These are phyloP conservation scores for Grammatotria lemairii DNA, from an alignment of 2,113 vertebrate species.

Conservation along the genomic window DNA sequence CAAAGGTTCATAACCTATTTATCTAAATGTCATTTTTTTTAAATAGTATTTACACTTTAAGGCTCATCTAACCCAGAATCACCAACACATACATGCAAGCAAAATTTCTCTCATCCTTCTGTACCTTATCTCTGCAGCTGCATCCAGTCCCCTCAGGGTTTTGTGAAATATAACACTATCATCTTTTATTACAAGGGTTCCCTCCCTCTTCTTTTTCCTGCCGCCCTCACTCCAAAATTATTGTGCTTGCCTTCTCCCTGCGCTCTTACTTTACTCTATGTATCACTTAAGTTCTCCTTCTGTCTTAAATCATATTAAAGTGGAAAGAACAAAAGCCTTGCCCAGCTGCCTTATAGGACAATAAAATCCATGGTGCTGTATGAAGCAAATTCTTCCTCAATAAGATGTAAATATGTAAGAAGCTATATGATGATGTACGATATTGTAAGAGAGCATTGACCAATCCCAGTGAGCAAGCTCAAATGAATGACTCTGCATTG, in stretches of 20 bases:
- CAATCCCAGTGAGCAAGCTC: rapidly evolving
- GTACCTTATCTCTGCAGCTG: constrained; percentile 22
- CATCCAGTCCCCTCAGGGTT: neutral
- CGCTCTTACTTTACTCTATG: neutral
- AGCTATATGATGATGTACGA: neutral
- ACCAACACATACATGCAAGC: neutral
- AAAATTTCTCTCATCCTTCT: neutral
- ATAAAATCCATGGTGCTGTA: neutral
- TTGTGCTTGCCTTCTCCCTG: neutral
- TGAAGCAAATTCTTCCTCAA: neutral
- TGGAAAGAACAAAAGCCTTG: neutral
- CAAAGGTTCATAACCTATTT: neutral
- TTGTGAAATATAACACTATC: constrained; percentile 27
- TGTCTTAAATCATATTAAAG: neutral
- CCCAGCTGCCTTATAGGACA: neutral
- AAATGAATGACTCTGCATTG: neutral
- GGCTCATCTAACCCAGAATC: neutral
- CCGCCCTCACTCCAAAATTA: neutral
- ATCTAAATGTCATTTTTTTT: neutral
- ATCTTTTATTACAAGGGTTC: constrained; percentile 18
- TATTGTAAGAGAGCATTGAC: neutral
- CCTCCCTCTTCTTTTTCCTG: neutral
- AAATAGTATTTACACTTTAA: neutral
- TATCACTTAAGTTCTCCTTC: neutral
- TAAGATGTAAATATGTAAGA: neutral